Conservation (phyloP, 1,140 invertebrate genomes). For the Gonioctena quinquepunctata region DNA sequence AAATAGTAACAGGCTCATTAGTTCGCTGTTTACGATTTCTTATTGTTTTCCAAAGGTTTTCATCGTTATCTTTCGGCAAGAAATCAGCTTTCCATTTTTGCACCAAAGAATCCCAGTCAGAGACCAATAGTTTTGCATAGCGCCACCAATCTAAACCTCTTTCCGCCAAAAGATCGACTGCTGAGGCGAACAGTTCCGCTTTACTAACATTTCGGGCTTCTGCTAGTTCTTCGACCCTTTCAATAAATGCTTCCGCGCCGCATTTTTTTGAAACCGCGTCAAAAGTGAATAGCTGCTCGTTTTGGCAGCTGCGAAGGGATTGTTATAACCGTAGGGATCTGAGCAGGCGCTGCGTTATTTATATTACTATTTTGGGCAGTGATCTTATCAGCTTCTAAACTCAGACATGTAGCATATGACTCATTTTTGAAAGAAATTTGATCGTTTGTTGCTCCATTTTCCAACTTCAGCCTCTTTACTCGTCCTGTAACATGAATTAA, state of each 20-base stretch:
- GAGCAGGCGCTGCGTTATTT: background rate
- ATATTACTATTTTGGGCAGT: background rate
- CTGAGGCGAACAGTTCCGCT: slow-evolving; percentile 29
- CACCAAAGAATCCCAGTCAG: background rate
- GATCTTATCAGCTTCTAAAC: background rate
- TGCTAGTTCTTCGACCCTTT: slow-evolving; percentile 37
- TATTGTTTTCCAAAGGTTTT: slow-evolving; percentile 44
- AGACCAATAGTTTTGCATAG: slow-evolving; percentile 24
- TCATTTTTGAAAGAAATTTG: background rate
- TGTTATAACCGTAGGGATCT: background rate
- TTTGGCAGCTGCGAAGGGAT: background rate
- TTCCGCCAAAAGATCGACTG: slow-evolving; percentile 41
- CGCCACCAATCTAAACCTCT: slow-evolving; percentile 43
- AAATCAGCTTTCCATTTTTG: slow-evolving; percentile 14
- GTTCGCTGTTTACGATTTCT: slow-evolving; percentile 39
- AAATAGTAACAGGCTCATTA: slow-evolving; percentile 40
- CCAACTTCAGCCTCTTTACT: background rate
- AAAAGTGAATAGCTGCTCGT: slow-evolving; percentile 23
- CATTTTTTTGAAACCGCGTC: slow-evolving; percentile 25
- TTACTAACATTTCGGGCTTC: slow-evolving; percentile 34
- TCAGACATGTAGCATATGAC: background rate
- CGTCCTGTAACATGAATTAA: background rate
- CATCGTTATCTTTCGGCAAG: slow-evolving; percentile 36
- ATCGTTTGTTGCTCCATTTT: background rate
- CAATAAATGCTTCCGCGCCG: slow-evolving; percentile 40